These are phyloP conservation scores for Helleia helle DNA, from an alignment of 2,888 invertebrate genomes.

Conservation along the genomic window DNA sequence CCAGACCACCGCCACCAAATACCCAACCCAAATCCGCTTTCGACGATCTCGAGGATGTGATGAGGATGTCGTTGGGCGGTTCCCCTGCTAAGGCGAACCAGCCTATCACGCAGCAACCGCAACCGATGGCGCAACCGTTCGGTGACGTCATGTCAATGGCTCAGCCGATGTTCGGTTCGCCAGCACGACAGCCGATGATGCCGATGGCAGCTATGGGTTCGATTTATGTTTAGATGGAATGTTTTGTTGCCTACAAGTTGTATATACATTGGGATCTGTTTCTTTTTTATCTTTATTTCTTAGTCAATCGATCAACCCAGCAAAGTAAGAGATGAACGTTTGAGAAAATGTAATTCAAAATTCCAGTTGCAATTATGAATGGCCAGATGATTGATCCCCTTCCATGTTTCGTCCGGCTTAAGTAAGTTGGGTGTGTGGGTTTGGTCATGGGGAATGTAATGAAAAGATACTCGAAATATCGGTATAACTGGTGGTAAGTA, in stretches of 20 bases:
- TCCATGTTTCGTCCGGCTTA: too few relatives aligned
- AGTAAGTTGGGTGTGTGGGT: too few relatives aligned
- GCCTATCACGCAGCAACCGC: slow-evolving; percentile 43
- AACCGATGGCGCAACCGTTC: slow-evolving; percentile 42
- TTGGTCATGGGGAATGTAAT: too few relatives aligned
- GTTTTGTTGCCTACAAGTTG: slow-evolving; percentile 23
- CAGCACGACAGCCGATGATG: slow-evolving; percentile 59
- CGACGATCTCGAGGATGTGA: slow-evolving; percentile 80
- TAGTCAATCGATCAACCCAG: too few relatives aligned
- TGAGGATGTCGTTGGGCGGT: slow-evolving; percentile 79
- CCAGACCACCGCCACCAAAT: slow-evolving; percentile 69
- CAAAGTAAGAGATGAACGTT: too few relatives aligned
- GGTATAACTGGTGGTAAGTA: too few relatives aligned
- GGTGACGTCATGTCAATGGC: slow-evolving; percentile 51
- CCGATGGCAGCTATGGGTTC: slow-evolving; percentile 69
- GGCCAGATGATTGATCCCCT: too few relatives aligned
- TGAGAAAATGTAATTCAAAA: too few relatives aligned
- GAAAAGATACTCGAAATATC: too few relatives aligned
- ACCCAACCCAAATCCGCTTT: slow-evolving; percentile 76
- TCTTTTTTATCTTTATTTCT: too few relatives aligned
- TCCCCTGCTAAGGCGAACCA: slow-evolving; percentile 68
- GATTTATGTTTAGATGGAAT: slow-evolving; percentile 45
- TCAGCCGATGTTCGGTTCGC: slow-evolving; percentile 62
- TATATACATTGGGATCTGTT: slow-evolving; percentile 10
- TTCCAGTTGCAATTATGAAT: too few relatives aligned